Conservation (phyloP, 1,140 invertebrate species). For the Brachionus angularis region DNA sequence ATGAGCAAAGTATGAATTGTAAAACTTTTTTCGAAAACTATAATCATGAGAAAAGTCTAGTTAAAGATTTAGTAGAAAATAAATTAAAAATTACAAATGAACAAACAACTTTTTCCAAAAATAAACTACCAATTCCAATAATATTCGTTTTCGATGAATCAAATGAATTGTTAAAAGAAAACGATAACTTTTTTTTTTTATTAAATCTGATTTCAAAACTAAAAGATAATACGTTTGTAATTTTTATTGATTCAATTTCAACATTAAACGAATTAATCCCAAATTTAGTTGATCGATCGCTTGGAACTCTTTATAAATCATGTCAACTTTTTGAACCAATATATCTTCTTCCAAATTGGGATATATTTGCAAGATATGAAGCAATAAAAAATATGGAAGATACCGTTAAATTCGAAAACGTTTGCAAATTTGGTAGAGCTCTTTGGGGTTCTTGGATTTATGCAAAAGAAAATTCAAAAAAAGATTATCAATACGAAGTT, state of each 20-base stretch:
- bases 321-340: constrained; percentile 3
- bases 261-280: constrained; percentile 3
- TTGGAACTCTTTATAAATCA: too few species aligned
- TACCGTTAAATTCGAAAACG: not conserved
- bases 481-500: too few species aligned
- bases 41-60: too few species aligned
- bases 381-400: constrained; percentile 1
- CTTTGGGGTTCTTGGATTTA: constrained; percentile 5
- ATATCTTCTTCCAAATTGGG: constrained; percentile 20
- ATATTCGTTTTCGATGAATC: constrained; percentile 21
- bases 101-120: not conserved
- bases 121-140: not conserved
- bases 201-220: too few species aligned
- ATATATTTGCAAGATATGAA: not conserved
- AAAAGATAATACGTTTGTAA: constrained; percentile 20
- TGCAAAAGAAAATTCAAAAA: too few species aligned
- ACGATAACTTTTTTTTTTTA: too few species aligned
- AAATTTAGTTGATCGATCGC: too few species aligned
- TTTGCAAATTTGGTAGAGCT: constrained; percentile 7
- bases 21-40: too few species aligned
- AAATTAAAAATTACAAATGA: too few species aligned
- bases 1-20: too few species aligned
- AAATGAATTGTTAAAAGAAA: too few species aligned
- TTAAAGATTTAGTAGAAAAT: too few species aligned
- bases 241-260: constrained; percentile 1